These are phyloP conservation scores for Enteromius fasciolatus DNA, from an alignment of 2,797 vertebrate genomes.

Conservation along the genomic window DNA sequence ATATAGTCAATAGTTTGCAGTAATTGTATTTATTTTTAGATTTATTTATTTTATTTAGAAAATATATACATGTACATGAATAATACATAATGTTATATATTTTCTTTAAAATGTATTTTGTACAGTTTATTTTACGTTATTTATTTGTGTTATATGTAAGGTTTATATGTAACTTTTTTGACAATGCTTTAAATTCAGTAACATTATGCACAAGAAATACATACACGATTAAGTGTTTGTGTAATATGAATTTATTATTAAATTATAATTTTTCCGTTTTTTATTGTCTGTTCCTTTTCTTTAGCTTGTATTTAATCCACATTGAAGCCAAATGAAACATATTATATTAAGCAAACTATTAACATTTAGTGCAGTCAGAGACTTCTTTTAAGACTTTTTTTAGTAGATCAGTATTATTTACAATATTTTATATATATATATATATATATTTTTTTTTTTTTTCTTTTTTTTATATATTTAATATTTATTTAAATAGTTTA, in stretches of 20 bases:
- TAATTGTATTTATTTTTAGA: not conserved
- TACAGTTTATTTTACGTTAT: no score
- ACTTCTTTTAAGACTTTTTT: not conserved
- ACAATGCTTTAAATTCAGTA: no score
- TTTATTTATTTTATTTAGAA: not conserved
- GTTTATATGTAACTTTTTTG: no score
- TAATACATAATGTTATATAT: no score
- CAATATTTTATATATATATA: no score
- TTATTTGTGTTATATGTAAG: not conserved
- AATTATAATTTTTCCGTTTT: not conserved
- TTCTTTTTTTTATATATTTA: not conserved
- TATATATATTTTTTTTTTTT: no score
- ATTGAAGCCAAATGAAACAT: not conserved
- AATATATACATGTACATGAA: no score
- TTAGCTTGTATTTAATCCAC: not conserved
- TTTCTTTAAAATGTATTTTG: no score
- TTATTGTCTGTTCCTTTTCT: not conserved
- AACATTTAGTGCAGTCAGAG: not conserved
- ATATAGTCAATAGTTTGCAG: not conserved
- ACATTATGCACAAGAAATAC: no score
- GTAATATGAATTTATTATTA: not conserved
- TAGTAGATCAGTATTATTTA: not conserved
- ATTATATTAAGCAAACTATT: not conserved
- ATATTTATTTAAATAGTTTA: not conserved
- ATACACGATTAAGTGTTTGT: not conserved